Conservation (phyloP, 2,888 invertebrate genomes). For the Ormyrus nitidulus region DNA sequence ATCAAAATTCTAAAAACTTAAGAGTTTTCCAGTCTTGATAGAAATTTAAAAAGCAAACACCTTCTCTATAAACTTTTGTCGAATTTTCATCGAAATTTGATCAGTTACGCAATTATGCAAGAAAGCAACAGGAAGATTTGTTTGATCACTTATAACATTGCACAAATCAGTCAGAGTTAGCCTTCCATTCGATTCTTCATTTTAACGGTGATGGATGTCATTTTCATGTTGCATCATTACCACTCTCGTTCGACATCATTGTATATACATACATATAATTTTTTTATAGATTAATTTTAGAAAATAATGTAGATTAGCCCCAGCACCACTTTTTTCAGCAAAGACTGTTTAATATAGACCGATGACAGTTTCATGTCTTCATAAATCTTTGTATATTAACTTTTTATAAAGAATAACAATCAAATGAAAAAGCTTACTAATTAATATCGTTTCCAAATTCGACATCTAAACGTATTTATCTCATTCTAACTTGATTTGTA, state of each 20-base stretch:
- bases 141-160: conserved; percentile 7
- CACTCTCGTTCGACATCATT: conserved; percentile 16
- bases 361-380: too few relatives aligned
- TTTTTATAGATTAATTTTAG: conserved; percentile 28
- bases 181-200: background rate
- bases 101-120: background rate
- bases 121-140: conserved; percentile 33
- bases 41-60: too few relatives aligned
- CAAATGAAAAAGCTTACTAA: too few relatives aligned
- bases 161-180: background rate
- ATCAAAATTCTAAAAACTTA: background rate
- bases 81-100: too few relatives aligned
- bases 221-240: conserved; percentile 16
- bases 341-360: too few relatives aligned
- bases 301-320: conserved; percentile 37
- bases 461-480: too few relatives aligned
- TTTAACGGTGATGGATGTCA: conserved; percentile 9
- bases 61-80: too few relatives aligned
- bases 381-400: too few relatives aligned
- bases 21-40: too few relatives aligned
- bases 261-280: conserved; percentile 14
- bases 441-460: too few relatives aligned
- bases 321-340: conserved; percentile 29
- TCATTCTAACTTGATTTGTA: too few relatives aligned
- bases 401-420: too few relatives aligned